phyloP scores from a whole-genome alignment of 1,140 invertebrate genomes.

The Brachionus asplanchnoidis region DNA sequence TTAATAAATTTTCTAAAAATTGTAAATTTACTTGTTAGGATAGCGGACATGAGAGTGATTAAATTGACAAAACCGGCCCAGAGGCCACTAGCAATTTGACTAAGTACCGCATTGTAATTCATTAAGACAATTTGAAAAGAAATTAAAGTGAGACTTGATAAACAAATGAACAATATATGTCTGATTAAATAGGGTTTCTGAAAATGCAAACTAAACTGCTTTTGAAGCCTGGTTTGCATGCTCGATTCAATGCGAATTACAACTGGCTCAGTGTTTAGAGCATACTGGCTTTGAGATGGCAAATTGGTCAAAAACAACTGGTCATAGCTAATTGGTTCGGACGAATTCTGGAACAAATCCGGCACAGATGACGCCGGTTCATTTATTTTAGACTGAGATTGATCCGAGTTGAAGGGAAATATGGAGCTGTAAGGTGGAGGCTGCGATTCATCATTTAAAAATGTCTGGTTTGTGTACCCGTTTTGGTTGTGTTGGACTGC shows the following conservation, averaged over 20 bases:
- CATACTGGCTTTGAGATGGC: neutral
- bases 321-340: conserved; percentile 8
- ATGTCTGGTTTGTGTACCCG: neutral
- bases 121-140: conserved; percentile 24
- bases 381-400: neutral
- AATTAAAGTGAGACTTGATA: conserved; percentile 22
- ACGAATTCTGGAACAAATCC: neutral
- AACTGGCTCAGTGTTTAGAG: neutral
- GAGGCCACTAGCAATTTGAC: neutral
- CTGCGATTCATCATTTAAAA: conserved; percentile 10
- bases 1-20: neutral
- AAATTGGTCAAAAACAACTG: neutral
- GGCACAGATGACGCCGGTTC: neutral
- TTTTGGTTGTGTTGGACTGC: neutral
- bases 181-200: neutral
- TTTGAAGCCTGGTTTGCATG: neutral
- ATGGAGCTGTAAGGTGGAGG: conserved; percentile 23
- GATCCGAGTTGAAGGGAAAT: neutral
- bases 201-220: neutral
- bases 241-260: neutral
- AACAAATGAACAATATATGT: conserved; percentile 9
- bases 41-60: neutral
- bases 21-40: neutral
- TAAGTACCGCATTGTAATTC: neutral
- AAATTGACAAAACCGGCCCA: conserved; percentile 24